Evolutionary conservation across 1,140 invertebrate genomes (phyloP).

Genomic region (Pseudobourletiella spinata): DNA sequence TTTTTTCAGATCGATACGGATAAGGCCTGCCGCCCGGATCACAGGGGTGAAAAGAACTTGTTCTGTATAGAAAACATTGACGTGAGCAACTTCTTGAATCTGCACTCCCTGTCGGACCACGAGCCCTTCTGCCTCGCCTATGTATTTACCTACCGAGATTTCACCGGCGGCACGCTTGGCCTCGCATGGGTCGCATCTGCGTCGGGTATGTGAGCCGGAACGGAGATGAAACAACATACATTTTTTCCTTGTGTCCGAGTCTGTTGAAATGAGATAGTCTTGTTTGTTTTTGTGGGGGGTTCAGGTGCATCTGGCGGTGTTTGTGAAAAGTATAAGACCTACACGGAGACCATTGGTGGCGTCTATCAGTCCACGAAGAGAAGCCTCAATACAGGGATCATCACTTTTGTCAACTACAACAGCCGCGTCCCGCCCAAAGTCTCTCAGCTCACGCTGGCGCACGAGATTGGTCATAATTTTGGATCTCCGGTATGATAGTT

Average conservation of each 20-base stretch:
- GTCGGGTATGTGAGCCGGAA: slow-evolving; percentile 57
- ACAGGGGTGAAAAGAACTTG: slow-evolving; percentile 67
- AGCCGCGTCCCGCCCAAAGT: slow-evolving; percentile 92
- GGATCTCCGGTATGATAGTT: slow-evolving; percentile 74
- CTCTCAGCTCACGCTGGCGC: slow-evolving; percentile 92
- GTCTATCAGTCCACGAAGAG: slow-evolving; percentile 87
- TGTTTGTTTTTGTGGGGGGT: too few species aligned
- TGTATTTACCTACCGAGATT: slow-evolving; percentile 96
- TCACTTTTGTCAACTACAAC: slow-evolving; percentile 98
- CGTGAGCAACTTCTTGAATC: slow-evolving; percentile 97
- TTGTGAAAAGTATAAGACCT: slow-evolving; percentile 95
- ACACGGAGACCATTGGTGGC: slow-evolving; percentile 77
- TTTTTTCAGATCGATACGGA: slow-evolving; percentile 74
- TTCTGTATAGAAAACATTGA: slow-evolving; percentile 98
- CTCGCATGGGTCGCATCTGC: slow-evolving; percentile 97
- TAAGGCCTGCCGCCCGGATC: slow-evolving; percentile 57
- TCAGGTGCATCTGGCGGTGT: slow-evolving; percentile 94
- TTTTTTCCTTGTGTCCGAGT: too few species aligned
- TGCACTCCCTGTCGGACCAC: slow-evolving; percentile 93
- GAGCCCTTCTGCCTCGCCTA: slow-evolving; percentile 97
- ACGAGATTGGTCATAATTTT: slow-evolving; percentile 99
- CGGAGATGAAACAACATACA: too few species aligned
- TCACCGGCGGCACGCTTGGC: slow-evolving; percentile 90
- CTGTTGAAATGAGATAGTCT: too few species aligned
- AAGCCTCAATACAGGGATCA: slow-evolving; percentile 96